These are phyloP conservation scores for Exocentrus adspersus DNA, from an alignment of 2,888 invertebrate genomes.

Conservation along the genomic window DNA sequence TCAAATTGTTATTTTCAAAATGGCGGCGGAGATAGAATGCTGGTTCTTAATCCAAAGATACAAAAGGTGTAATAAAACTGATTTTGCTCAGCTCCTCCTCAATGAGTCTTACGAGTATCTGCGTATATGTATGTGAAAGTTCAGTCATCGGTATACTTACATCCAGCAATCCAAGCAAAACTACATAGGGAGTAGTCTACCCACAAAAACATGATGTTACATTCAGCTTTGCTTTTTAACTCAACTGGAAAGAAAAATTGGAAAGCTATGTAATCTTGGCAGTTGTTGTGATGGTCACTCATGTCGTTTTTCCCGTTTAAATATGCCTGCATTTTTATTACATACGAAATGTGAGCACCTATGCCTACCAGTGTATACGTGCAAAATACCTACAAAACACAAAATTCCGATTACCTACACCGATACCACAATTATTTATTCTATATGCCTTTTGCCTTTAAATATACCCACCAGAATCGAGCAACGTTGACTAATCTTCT, in stretches of 20 bases:
- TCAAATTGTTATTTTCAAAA: no score
- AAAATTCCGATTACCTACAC: no score
- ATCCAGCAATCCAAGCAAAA: slow-evolving; percentile 21
- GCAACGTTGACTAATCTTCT: background rate
- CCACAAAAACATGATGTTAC: slow-evolving; percentile 5
- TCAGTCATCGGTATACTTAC: slow-evolving; percentile 14
- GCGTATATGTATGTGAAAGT: background rate
- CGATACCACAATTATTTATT: no score
- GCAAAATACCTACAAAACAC: slow-evolving; percentile 4
- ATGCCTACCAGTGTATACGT: slow-evolving; percentile 4
- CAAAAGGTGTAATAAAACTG: no score
- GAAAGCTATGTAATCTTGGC: slow-evolving; percentile 16
- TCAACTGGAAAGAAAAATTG: slow-evolving; percentile 15
- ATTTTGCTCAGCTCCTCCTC: no score
- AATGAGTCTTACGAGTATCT: no score
- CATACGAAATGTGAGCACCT: slow-evolving; percentile 1
- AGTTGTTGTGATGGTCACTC: slow-evolving; percentile 11
- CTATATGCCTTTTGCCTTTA: no score
- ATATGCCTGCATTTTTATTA: background rate
- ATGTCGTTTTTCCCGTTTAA: background rate
- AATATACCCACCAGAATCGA: slow-evolving; percentile 10
- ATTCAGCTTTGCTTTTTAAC: slow-evolving; percentile 7
- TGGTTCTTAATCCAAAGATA: no score
- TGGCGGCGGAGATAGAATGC: no score
- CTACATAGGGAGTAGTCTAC: slow-evolving; percentile 2